Evolutionary conservation across 2,888 invertebrate species (phyloP).

Genomic region (Prionchulus punctatus): DNA sequence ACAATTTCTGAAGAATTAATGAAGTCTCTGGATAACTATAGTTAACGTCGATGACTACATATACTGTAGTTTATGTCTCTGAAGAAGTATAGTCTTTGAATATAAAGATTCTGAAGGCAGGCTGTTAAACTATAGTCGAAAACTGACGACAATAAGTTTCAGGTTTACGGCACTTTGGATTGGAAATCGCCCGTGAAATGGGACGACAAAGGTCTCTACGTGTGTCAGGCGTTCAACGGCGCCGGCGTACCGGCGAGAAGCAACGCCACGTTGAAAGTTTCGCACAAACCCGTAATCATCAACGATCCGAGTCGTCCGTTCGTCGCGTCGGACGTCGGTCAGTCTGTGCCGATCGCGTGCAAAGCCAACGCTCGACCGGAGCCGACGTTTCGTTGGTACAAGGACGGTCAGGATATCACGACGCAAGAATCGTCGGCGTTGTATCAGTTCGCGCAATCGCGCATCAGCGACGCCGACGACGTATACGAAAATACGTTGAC

Average conservation of each 20-base stretch:
- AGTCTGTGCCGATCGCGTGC: slow-evolving; percentile 17
- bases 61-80: too few species aligned
- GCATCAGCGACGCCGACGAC: slow-evolving; percentile 22
- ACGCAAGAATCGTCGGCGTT: slow-evolving; percentile 13
- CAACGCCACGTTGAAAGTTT: slow-evolving; percentile 18
- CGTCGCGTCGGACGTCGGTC: slow-evolving; percentile 22
- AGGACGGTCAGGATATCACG: slow-evolving; percentile 14
- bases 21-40: too few species aligned
- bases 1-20: too few species aligned
- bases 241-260: slow-evolving; percentile 44
- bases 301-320: slow-evolving; percentile 20
- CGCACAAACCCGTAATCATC: slow-evolving; percentile 23
- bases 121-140: too few species aligned
- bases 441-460: slow-evolving; percentile 12
- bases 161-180: slow-evolving; percentile 17
- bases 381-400: slow-evolving; percentile 24
- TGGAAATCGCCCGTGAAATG: slow-evolving; percentile 47
- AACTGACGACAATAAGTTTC: too few species aligned
- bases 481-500: slow-evolving; percentile 42
- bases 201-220: slow-evolving; percentile 79
- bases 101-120: too few species aligned
- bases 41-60: too few species aligned
- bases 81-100: too few species aligned
- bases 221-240: slow-evolving; percentile 70
- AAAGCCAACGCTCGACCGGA: slow-evolving; percentile 24